A percentile compares a stretch with the other conserved stretches of the same genome.
Evolutionary conservation across 2,888 invertebrate species (phyloP).

Genomic region (Cynaeus angustus): DNA sequence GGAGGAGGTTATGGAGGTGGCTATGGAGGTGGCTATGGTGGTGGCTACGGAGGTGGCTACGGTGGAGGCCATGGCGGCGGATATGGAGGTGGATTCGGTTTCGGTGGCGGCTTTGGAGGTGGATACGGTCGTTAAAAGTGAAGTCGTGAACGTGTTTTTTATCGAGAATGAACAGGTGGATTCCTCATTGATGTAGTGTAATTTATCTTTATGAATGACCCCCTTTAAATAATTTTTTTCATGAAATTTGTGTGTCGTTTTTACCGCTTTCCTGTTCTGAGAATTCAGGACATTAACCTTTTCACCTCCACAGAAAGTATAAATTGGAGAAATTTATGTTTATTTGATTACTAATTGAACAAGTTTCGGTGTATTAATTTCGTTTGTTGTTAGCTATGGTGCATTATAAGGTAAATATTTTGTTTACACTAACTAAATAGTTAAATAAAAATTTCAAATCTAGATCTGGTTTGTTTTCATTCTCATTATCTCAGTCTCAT

Average conservation of each 20-base stretch:
- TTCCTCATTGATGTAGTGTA: neutral
- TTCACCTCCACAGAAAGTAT: slow-evolving; percentile 20
- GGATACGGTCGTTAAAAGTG: slow-evolving; percentile 41
- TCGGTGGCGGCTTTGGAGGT: slow-evolving; percentile 40
- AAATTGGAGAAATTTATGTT: slow-evolving; percentile 9
- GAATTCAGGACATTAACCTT: slow-evolving; percentile 14
- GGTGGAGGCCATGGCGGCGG: slow-evolving; percentile 39
- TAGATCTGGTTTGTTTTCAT: slow-evolving; percentile 22
- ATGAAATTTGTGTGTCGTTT: slow-evolving; percentile 16
- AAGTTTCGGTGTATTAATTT: neutral
- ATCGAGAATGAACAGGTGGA: slow-evolving; percentile 5
- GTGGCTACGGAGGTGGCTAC: slow-evolving; percentile 32
- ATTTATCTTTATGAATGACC: slow-evolving; percentile 18
- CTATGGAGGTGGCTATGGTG: slow-evolving; percentile 38
- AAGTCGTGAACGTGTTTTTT: slow-evolving; percentile 14
- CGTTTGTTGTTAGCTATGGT: neutral
- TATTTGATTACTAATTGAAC: neutral
- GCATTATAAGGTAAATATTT: slow-evolving; percentile 1
- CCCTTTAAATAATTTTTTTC: slow-evolving; percentile 21
- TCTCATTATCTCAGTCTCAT: neutral
- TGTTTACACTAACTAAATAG: neutral
- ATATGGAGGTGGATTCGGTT: slow-evolving; percentile 38
- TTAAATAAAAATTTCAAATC: slow-evolving; percentile 13
- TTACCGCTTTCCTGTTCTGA: neutral
- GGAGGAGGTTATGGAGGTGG: slow-evolving; percentile 37